Evolutionary conservation across 2,797 vertebrate species (phyloP), one percentile per base, ranked within the genome.

Genomic region (Danionella dracula): DNA sequence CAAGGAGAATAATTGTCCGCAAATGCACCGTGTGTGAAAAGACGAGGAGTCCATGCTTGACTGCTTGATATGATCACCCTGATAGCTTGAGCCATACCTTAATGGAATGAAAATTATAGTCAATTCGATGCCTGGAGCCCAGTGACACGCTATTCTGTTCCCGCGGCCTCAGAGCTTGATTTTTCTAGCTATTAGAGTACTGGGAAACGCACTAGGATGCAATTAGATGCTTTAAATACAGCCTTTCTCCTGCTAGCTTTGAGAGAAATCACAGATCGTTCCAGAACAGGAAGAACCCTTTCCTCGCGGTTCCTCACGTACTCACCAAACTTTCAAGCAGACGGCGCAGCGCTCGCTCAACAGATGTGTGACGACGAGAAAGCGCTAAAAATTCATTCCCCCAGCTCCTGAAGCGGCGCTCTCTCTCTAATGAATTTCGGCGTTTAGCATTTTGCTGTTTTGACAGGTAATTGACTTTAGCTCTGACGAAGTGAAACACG

Each of bases 391-490:
- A 41, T 68, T 53, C 3, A 3, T 27, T 66, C 74, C 74, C 41
- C 50, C 76, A 73, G 72, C 73, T 81, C 74, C 77, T 62, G 48
- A 66, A 51, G 72, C 40, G 73, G 69, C 78, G 77, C 53, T 80
- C 78, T 80, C 74, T n/a, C 6, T 27, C 6, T 42, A 17, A 77
- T 79, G 81, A 81, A 84, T 89, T 79, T 74, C 78, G 77, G 76
- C 78, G 77, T 88, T 89, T 86, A 88, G 77, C 81, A 74, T 83
- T 75, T 79, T 79, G 74, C 82, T 71, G 66, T 78, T 76, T 81
- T 86, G 81, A 80, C 83, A 86, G 82, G 80, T 86, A 85, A 84
- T 77, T 87, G 82, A 86, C 79, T 87, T 73, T 38, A 70, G 73
- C 74, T 84, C 64, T 71, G 76, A 62, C 12, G 70, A 82, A 66